Evolutionary conservation across 92 coral and sea anemone genomes (phyloP), one percentile per base, ranked within the genome.

Genomic region (Hydrozoanthus gracilis): DNA sequence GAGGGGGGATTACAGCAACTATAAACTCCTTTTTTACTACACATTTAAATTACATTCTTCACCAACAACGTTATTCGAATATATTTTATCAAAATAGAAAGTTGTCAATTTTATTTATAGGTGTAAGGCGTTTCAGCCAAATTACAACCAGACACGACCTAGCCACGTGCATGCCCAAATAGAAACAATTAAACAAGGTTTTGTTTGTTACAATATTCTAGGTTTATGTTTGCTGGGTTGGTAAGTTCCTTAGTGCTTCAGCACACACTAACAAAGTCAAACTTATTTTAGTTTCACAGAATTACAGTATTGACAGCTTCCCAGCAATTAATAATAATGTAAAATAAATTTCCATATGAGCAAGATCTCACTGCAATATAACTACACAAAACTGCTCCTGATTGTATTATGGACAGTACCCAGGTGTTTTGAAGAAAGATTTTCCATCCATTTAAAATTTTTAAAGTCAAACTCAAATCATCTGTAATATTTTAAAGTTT

Each of bases 401-500:
- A 27, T 27, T 27, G 39, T 60, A 18, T 48, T 46, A 15, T 52
- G 20, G 72, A 65, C 74, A 80, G 51, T 45, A 18, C 9, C 45
- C 45, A 44, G 4, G 51, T 80, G 55, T 80, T 70, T 48, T 61
- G 82, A 11, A 48, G 54, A 80, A 76, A 76, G 12, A 5, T 46
- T 51, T 20, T 4, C 14, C 51, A 7, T 47, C 3, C 44, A 11
- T 16, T 16, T 73, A 64, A 61, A 61, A n/a, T 10, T 64, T 49
- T 16, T 58, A 17, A 13, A 3, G 84, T 62, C 58, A 51, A 64
- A 64, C 62, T 65, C 56, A 44, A 79, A 80, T 80, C 47, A 80
- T 20, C 48, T 6, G 85, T 16, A 80, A 80, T 46, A 50, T 18
- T 80, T 64, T 15, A 8, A 60, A 18, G 66, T 76, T 80, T 80